Base-by-base conservation (phyloP, 30 jellyfish, hydroid and myxozoan genomes). In the Pseudorhiza aurosa region DNA sequence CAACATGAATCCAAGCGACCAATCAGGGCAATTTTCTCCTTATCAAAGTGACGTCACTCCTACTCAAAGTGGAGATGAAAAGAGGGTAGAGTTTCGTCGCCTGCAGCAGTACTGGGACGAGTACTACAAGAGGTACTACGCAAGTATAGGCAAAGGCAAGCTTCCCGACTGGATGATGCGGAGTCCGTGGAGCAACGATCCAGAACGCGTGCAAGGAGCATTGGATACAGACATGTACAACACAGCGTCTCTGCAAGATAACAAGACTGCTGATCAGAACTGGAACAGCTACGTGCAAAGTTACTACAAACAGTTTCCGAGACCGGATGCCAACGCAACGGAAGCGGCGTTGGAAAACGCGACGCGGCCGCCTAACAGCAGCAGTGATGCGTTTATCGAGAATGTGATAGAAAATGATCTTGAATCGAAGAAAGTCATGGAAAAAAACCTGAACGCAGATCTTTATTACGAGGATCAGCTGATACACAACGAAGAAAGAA, bases 111-210 rank as follows among this genome's bases (percentile, higher is more conserved):
- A 68, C 81, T 71, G 87, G 87, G 83, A 82, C 37, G 80, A 65
- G 29, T 82, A 69, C 59, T 69, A 82, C 67, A 71, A 59, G 71
- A 60, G 83, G 12, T 71, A 71, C 65, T 71, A 82, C 87, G 77
- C 56, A 32, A 68, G 87, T 36, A 75, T 82, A 11, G 78, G 88
- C 17, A 74, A 27, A 21, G 77, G 77, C 12, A 82, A 60, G 21
- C 24, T 33, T 18, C 94, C 94, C 0, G 87, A 71, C 17, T 82
- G 86, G 87, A 68, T 46, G 86, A 40, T 40, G 57, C 86, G 87
- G 17, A 71, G 94, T 64, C 86, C 94, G 12, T 82, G 86, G 91
- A 80, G 91, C 26, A 65, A 80, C 37, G 91, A 80, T 28, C 91
- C 91, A 2, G 91, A 80, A 36, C 74, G 68, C 29, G 91, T 80